Conservation (phyloP, 1,140 invertebrate species). For the Tenebrio molitor region DNA sequence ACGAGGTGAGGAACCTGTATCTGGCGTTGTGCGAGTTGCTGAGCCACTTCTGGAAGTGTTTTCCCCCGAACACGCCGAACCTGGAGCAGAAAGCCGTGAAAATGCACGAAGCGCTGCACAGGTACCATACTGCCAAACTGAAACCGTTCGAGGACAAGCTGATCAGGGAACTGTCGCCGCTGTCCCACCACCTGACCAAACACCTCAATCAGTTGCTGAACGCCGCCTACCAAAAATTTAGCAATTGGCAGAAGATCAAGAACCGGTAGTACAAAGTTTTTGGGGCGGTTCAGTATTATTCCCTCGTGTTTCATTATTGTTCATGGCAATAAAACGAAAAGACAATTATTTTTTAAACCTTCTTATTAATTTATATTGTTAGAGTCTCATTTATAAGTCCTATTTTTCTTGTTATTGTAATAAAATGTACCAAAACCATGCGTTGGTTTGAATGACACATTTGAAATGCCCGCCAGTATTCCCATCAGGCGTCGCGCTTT, state of each 20-base stretch:
- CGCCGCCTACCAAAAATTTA: slow-evolving; percentile 87
- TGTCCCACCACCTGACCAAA: slow-evolving; percentile 86
- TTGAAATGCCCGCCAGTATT: no score
- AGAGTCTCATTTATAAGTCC: slow-evolving; percentile 34
- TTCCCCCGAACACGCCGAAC: slow-evolving; percentile 86
- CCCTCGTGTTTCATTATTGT: slow-evolving; percentile 34
- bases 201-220: slow-evolving; percentile 88
- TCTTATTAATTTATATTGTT: slow-evolving; percentile 35
- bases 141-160: slow-evolving; percentile 88
- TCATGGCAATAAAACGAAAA: slow-evolving; percentile 28
- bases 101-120: slow-evolving; percentile 89
- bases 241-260: slow-evolving; percentile 85
- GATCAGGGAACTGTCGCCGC: slow-evolving; percentile 81
- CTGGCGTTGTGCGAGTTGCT: slow-evolving; percentile 88
- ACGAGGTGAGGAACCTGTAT: slow-evolving; percentile 87
- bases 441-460: not conserved
- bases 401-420: slow-evolving; percentile 36
- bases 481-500: not conserved
- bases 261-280: slow-evolving; percentile 71
- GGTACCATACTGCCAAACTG: slow-evolving; percentile 89
- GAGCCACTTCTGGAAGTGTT: slow-evolving; percentile 94
- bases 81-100: slow-evolving; percentile 85
- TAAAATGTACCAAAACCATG: slow-evolving; percentile 23
- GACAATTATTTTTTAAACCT: slow-evolving; percentile 38
- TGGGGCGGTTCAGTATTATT: slow-evolving; percentile 38